Base-by-base conservation (phyloP, 1,140 invertebrate genomes). In the Monochamus saltuarius region DNA sequence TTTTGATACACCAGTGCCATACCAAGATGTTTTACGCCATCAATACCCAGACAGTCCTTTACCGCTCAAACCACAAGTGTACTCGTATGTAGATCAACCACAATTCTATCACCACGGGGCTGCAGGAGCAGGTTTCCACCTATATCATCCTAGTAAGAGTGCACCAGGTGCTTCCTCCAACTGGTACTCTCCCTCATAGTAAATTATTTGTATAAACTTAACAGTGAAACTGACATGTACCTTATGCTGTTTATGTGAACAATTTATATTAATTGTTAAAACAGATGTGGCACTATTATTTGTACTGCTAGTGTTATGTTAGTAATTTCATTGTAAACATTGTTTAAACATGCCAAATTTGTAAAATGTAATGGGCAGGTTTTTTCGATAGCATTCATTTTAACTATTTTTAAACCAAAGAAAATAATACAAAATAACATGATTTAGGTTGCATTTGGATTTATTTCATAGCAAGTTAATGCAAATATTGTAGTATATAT, bases 11-110 rank as follows among this genome's bases (percentile, higher is more conserved):
- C 67, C 59, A 73, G 78, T 56, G 68, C 81, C 75, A 66, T 83
- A 75, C 77, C 83, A 73, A 77, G 82, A 62, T 72, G 86, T 85
- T 67, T 80, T 83, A n/a, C 77, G 81, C 29, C 83, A 82, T 58
- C 83, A 84, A 65, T 86, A 86, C 66, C 85, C 84, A 35, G 81
- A 86, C 13, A 86, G 92, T 65, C 86, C 91, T 1, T 76, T 95
- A 64, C 91, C 93, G 1, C 78, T 95, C 11, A 95, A 95, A 75
- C 92, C 92, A n/a, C 92, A 95, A 72, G 89, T 91, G 16, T 93
- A 94, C 73, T 88, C 89, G 11, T 81, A 82, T 46, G 78, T 83
- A 3, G 88, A 91, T 69, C 90, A 93, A 75, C 85, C 89, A 9
- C 91, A 94, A 73, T 92, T 94, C 70, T 94, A 94, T 78, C 88